Conservation (phyloP, 2,797 vertebrate species). For the Hyperoplus lanceolatus region DNA sequence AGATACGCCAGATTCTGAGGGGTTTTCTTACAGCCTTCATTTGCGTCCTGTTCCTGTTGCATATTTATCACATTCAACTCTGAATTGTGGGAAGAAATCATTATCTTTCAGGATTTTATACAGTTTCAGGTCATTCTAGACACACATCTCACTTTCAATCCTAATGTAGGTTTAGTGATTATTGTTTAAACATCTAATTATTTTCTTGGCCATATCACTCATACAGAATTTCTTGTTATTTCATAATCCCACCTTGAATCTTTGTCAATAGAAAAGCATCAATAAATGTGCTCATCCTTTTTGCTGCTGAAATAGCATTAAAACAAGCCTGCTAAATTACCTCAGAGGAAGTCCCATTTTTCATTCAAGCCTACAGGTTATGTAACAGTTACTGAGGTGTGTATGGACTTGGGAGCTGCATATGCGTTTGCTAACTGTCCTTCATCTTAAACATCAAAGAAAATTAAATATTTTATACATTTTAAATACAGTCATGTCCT, state of each 20-base stretch:
- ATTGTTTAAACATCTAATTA: background rate
- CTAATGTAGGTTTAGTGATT: background rate
- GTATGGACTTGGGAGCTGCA: constrained; percentile 24
- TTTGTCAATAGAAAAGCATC: background rate
- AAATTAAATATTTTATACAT: background rate
- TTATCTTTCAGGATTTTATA: constrained; percentile 17
- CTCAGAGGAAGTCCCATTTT: background rate
- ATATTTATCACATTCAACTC: background rate
- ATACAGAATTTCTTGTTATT: background rate
- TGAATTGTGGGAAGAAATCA: background rate
- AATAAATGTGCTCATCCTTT: background rate
- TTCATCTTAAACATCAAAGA: background rate
- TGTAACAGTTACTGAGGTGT: constrained; percentile 7
- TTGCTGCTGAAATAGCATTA: background rate
- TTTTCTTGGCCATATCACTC: background rate
- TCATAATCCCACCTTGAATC: background rate
- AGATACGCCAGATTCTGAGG: background rate
- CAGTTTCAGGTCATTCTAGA: constrained; percentile 20
- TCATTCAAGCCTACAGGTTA: constrained; percentile 16
- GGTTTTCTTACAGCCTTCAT: background rate
- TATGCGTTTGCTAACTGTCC: background rate
- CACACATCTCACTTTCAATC: background rate
- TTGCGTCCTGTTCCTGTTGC: background rate
- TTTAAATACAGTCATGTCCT: background rate
- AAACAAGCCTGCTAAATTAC: background rate